Evolutionary conservation across 2,888 invertebrate species (phyloP), one percentile per base, ranked within the genome.

Genomic region (Metacarcinus magister): DNA sequence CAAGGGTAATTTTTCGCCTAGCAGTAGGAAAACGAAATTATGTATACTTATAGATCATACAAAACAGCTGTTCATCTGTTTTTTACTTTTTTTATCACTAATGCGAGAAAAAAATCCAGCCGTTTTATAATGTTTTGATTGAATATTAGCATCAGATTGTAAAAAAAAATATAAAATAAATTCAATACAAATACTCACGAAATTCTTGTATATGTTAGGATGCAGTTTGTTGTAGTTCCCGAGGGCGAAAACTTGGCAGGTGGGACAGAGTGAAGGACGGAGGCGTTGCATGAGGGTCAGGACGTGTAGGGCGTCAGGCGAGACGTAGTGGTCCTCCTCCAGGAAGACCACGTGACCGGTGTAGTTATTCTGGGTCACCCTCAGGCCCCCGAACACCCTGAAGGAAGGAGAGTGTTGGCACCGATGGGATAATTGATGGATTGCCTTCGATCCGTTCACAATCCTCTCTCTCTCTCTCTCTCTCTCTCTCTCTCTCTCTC

Each of bases 261-360:
- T 98, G 2, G 98, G 98, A 97, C 99, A 99, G 96, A 98, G 98
- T 48, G 98, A 98, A 16, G 96, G 96, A 96, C 97, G 97, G 0
- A 98, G 98, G 89, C 98, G 98, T 97, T 99, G 98, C 98, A 99
- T 98, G 96, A 99, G 98, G 97, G 98, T 98, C 89, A 99, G 98
- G 97, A 99, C 98, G 97, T 99, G 98, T 2, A 99, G 98, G 97
- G 99, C 99, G 97, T 99, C 99, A 97, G 99, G 99, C 4, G 99
- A 99, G 0, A 99, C 99, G 97, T 99, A 99, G 97, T 99, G 99
- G 97, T 99, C 99, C 97, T 99, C 99, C 98, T 99, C 99, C 94
- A 99, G 98, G 97, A 99, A 99, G 96, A 99, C 98, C 8, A 99
- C 98, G 97, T 98, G 98, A 75, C 99, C 99, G 98, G 98, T 98